A percentile compares a stretch with the other conserved stretches of the same genome.
Evolutionary conservation across 2,888 invertebrate genomes (phyloP).

Genomic region (Megaustenia siamemsis): DNA sequence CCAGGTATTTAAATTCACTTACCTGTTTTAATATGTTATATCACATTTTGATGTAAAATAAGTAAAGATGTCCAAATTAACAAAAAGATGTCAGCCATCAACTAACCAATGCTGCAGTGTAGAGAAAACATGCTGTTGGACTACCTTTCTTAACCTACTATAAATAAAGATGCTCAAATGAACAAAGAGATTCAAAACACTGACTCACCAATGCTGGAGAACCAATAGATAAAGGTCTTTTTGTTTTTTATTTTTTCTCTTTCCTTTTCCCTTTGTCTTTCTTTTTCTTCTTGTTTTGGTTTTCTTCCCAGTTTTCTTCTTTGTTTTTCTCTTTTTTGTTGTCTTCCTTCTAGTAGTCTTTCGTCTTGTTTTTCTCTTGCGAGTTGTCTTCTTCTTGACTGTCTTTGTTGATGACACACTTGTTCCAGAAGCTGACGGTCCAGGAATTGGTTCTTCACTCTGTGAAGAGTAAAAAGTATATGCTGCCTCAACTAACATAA

Average conservation of each 20-base stretch:
- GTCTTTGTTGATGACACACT: background rate
- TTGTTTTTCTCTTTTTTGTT: conserved; percentile 50
- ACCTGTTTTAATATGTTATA: too few relatives aligned
- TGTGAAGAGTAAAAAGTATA: conserved; percentile 3
- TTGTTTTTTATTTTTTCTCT: conserved; percentile 39
- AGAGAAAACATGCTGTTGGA: too few relatives aligned
- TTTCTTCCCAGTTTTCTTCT: conserved; percentile 44
- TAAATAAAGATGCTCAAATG: too few relatives aligned
- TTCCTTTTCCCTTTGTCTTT: conserved; percentile 48
- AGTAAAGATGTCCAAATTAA: too few relatives aligned
- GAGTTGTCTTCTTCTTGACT: conserved; percentile 54
- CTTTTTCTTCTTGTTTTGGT: conserved; percentile 41
- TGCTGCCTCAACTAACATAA: too few relatives aligned
- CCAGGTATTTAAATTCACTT: too few relatives aligned
- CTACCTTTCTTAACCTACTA: too few relatives aligned
- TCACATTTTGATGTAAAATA: too few relatives aligned
- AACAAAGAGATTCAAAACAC: too few relatives aligned
- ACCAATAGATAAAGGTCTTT: background rate
- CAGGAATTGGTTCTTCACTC: conserved; percentile 5
- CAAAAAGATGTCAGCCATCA: too few relatives aligned
- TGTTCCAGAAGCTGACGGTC: conserved; percentile 28
- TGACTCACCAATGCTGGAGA: conserved; percentile 31
- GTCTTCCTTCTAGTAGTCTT: conserved; percentile 59
- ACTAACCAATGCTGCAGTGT: too few relatives aligned
- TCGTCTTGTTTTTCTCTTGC: conserved; percentile 56